Evolutionary conservation across 1,140 invertebrate genomes (phyloP).

Genomic region (Nautilus pompilius): DNA sequence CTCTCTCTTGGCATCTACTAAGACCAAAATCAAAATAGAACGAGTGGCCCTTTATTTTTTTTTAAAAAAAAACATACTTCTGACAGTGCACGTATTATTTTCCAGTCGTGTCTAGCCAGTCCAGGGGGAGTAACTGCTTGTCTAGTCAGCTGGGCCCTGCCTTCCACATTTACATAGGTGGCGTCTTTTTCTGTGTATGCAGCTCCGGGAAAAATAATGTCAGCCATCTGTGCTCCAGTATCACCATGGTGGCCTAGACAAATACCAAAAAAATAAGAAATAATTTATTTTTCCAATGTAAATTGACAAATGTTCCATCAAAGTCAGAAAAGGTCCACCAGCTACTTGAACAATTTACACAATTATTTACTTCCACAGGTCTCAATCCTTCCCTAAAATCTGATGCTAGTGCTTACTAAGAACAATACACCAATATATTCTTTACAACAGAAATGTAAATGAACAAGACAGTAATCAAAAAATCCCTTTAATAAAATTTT

Average conservation of each 20-base stretch:
- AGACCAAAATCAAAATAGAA: too few relatives aligned
- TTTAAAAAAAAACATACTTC: conserved; percentile 68
- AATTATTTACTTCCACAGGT: too few relatives aligned
- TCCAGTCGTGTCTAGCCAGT: conserved; percentile 95
- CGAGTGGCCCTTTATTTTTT: too few relatives aligned
- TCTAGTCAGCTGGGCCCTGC: conserved; percentile 89
- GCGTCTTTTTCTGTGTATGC: conserved; percentile 98
- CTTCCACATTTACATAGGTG: conserved; percentile 97
- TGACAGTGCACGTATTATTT: conserved; percentile 87
- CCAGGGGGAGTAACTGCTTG: conserved; percentile 91
- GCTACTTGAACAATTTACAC: too few relatives aligned
- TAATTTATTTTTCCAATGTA: too few relatives aligned
- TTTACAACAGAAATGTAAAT: background rate
- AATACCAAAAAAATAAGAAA: background rate
- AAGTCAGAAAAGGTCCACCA: too few relatives aligned
- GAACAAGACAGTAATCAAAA: background rate
- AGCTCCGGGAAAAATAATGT: conserved; percentile 89
- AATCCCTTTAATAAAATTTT: background rate
- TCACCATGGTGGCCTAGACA: conserved; percentile 90
- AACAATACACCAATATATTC: background rate
- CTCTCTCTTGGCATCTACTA: too few relatives aligned
- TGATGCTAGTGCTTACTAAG: too few relatives aligned
- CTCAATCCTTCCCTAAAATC: too few relatives aligned
- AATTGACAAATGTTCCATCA: too few relatives aligned
- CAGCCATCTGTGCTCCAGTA: conserved; percentile 85